A percentile compares a stretch with the other conserved stretches of the same genome.
Conservation (phyloP, 1,140 invertebrate genomes). For the Thrips palmi region DNA sequence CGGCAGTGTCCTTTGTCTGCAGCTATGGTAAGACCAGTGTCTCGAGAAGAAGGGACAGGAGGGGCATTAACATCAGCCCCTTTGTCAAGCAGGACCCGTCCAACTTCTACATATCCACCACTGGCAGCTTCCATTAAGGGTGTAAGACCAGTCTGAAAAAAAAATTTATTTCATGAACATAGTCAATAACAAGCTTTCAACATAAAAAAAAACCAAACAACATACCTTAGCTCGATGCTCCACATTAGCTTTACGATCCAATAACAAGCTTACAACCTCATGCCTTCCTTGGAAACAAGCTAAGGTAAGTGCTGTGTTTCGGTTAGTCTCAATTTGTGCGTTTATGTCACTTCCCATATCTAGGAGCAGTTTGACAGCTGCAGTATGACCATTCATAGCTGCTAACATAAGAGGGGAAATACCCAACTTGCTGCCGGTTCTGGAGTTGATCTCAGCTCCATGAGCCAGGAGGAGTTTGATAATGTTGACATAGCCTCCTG, state of each 20-base stretch:
- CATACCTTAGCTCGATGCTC: constrained; percentile 91
- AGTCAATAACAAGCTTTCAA: background rate
- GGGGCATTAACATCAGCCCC: constrained; percentile 97
- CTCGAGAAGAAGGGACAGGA: constrained; percentile 90
- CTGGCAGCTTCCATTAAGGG: constrained; percentile 99
- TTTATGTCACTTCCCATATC: constrained; percentile 99
- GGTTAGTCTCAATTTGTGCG: constrained; percentile 98
- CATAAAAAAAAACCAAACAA: constrained; percentile 8
- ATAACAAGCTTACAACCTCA: constrained; percentile 88
- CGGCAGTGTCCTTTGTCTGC: constrained; percentile 96
- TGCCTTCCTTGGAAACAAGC: constrained; percentile 98
- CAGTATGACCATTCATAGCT: constrained; percentile 98
- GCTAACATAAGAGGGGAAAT: constrained; percentile 98
- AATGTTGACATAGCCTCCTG: constrained; percentile 96
- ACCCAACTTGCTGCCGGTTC: constrained; percentile 90
- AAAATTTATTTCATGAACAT: constrained; percentile 1
- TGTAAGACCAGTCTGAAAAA: constrained; percentile 73
- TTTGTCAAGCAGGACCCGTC: constrained; percentile 84
- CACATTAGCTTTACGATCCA: constrained; percentile 95
- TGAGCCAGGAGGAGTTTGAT: constrained; percentile 82
- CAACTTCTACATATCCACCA: constrained; percentile 97
- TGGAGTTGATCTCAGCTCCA: constrained; percentile 96
- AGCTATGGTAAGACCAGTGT: constrained; percentile 96
- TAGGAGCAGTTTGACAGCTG: constrained; percentile 72
- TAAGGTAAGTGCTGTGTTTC: constrained; percentile 94